These are phyloP conservation scores for Amyelois transitella DNA, from an alignment of 1,140 invertebrate genomes.

Conservation along the genomic window DNA sequence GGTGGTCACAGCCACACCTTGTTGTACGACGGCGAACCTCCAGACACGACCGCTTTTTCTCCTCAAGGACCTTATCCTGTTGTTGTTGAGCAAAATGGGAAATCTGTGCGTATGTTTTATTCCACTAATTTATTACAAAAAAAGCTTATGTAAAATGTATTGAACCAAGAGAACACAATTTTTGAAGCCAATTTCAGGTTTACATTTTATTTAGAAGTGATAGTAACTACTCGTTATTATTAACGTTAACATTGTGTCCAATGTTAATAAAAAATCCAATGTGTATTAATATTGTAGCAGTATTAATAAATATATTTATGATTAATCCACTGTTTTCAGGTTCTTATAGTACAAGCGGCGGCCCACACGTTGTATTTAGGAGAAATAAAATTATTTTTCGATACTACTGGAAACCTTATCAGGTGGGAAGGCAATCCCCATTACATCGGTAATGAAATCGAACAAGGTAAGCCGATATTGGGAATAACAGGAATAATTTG, in stretches of 20 bases:
- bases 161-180: no score
- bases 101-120: slow-evolving; percentile 39
- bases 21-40: slow-evolving; percentile 75
- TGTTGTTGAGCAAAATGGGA: slow-evolving; percentile 74
- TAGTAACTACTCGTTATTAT: no score
- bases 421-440: slow-evolving; percentile 84
- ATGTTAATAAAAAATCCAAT: no score
- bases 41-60: slow-evolving; percentile 36
- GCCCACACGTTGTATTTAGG: slow-evolving; percentile 84
- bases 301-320: no score
- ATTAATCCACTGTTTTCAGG: slow-evolving; percentile 41
- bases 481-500: background rate
- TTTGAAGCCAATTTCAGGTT: no score
- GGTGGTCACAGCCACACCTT: slow-evolving; percentile 91
- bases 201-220: no score
- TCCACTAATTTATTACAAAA: no score
- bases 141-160: no score
- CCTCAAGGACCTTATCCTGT: slow-evolving; percentile 79
- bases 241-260: no score
- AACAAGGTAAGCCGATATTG: slow-evolving; percentile 74
- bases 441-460: slow-evolving; percentile 77
- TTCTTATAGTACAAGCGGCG: slow-evolving; percentile 81
- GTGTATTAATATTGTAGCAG: no score
- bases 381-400: slow-evolving; percentile 82
- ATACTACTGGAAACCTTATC: slow-evolving; percentile 80